Percentiles rank a stretch among this genome's conserved stretches.
These are phyloP conservation scores for Drosophila anomelani DNA, from an alignment of 2,888 invertebrate species.

Conservation along the genomic window DNA sequence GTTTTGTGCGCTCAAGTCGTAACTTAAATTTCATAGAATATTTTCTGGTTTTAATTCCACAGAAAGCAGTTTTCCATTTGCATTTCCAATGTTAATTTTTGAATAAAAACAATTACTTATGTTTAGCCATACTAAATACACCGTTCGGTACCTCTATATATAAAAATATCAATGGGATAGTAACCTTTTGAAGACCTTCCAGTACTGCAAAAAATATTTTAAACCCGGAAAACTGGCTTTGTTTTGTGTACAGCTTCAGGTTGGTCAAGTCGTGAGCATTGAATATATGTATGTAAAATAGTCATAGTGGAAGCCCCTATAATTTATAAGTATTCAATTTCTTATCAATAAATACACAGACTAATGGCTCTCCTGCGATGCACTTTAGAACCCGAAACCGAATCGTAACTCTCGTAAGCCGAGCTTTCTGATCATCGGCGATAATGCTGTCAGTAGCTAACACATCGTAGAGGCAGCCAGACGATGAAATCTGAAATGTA, in stretches of 20 bases:
- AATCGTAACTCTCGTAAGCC: conserved; percentile 4
- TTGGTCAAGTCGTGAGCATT: conserved; percentile 6
- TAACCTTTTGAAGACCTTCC: conserved; percentile 4
- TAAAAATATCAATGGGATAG: neutral
- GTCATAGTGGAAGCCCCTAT: neutral
- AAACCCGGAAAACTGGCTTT: conserved; percentile 11
- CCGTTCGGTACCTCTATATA: neutral
- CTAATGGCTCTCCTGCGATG: conserved; percentile 14
- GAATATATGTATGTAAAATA: neutral
- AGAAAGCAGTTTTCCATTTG: neutral
- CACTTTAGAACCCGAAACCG: neutral
- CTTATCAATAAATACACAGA: conserved; percentile 15
- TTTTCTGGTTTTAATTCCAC: conserved; percentile 17
- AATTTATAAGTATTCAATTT: conserved; percentile 6
- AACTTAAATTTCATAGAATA: neutral
- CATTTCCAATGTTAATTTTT: neutral
- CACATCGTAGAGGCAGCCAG: conserved; percentile 10
- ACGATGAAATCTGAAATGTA: conserved; percentile 16
- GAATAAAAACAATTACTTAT: neutral
- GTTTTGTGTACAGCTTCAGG: conserved; percentile 9
- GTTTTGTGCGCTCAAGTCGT: conserved; percentile 3
- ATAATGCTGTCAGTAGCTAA: conserved; percentile 16
- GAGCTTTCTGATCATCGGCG: neutral
- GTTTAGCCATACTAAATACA: neutral
- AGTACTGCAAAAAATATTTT: conserved; percentile 3